A percentile compares a stretch with the other conserved stretches of the same genome.
These are phyloP conservation scores for Drosophila azteca DNA, from an alignment of 1,140 invertebrate species.

Conservation along the genomic window DNA sequence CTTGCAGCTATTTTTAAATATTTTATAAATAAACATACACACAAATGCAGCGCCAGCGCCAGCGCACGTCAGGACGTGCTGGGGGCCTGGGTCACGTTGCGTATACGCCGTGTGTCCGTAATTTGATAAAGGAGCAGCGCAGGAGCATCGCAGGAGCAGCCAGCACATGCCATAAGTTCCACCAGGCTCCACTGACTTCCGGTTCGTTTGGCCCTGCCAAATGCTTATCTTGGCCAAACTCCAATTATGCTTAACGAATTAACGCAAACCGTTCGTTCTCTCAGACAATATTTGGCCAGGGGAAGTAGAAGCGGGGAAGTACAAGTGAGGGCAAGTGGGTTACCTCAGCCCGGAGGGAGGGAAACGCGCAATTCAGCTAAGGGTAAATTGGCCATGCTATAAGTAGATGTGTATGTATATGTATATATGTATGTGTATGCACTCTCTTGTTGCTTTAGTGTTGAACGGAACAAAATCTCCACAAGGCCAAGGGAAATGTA, in stretches of 20 bases:
- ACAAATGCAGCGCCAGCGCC: slow-evolving; percentile 59
- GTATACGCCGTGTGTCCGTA: slow-evolving; percentile 47
- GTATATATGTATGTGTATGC: slow-evolving; percentile 28
- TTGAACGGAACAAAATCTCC: slow-evolving; percentile 23
- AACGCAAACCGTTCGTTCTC: slow-evolving; percentile 16
- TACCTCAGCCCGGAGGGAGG: slow-evolving; percentile 21
- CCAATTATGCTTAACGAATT: slow-evolving; percentile 61
- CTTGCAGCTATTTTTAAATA: slow-evolving; percentile 73
- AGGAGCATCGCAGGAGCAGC: too few relatives aligned
- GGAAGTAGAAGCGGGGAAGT: too few relatives aligned
- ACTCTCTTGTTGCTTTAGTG: slow-evolving; percentile 31
- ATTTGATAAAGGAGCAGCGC: slow-evolving; percentile 34
- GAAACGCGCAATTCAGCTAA: slow-evolving; percentile 16
- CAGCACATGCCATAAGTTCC: slow-evolving; percentile 26
- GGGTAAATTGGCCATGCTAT: slow-evolving; percentile 39
- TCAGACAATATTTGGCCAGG: slow-evolving; percentile 20
- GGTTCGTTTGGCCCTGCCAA: slow-evolving; percentile 3
- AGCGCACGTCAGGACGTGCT: slow-evolving; percentile 44
- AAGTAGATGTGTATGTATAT: background rate
- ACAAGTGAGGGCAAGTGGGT: slow-evolving; percentile 2
- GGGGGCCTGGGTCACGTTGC: slow-evolving; percentile 54
- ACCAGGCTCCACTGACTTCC: background rate
- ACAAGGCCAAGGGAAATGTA: slow-evolving; percentile 51
- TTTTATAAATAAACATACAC: slow-evolving; percentile 72
- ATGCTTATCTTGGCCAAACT: slow-evolving; percentile 48